These are phyloP conservation scores for Upupa epops DNA, from an alignment of 2,113 vertebrate genomes.

Conservation along the genomic window DNA sequence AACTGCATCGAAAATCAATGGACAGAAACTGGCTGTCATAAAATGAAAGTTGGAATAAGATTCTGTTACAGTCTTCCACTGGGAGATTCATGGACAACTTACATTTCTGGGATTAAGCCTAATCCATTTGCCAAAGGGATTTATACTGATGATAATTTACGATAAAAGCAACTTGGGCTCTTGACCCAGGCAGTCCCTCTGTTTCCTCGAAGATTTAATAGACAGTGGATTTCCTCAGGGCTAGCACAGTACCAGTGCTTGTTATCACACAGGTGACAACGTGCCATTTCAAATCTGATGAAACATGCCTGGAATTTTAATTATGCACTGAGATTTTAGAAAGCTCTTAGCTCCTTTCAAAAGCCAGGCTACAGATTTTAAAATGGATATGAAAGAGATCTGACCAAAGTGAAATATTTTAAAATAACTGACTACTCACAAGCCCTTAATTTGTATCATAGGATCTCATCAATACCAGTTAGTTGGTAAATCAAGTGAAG, in stretches of 20 bases:
- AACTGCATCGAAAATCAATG: background rate
- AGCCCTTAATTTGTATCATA: background rate
- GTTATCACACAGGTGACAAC: background rate
- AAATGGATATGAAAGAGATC: background rate
- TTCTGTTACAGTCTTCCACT: background rate
- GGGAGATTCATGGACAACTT: background rate
- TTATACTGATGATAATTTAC: background rate
- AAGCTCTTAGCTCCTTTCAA: background rate
- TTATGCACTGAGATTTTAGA: background rate
- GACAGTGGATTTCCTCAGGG: slow-evolving; percentile 33
- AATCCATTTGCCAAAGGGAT: background rate
- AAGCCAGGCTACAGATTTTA: background rate
- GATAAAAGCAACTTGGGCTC: background rate
- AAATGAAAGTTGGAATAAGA: background rate
- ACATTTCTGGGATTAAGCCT: background rate
- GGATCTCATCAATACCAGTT: background rate
- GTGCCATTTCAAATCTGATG: background rate
- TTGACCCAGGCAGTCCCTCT: background rate
- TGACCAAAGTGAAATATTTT: background rate
- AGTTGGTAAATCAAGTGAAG: background rate
- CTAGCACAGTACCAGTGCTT: background rate
- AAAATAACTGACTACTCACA: background rate
- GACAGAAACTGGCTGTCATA: background rate
- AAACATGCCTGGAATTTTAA: slow-evolving; percentile 3
- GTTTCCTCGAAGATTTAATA: background rate